Base-by-base conservation (phyloP, 2,888 invertebrate species). In the Lagria hirta region DNA sequence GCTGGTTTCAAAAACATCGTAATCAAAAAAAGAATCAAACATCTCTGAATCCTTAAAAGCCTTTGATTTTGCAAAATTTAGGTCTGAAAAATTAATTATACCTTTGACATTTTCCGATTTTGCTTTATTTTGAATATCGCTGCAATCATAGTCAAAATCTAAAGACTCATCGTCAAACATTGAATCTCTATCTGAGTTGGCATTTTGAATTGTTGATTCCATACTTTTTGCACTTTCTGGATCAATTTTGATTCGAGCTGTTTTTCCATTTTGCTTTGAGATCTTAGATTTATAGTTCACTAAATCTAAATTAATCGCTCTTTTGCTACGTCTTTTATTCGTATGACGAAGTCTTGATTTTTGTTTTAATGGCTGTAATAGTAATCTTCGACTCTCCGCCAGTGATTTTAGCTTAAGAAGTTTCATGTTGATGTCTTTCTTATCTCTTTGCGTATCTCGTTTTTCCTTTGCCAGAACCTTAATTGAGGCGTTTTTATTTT, bases 271-370 rank as follows among this genome's bases (percentile, higher is more conserved):
- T 17, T 5, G 15, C 10, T 33, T 22, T 12, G 36, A 20, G 26
- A 32, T 23, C 27, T 43, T 49, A 0, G 55, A 28, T 48, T 60
- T 62, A 29, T 51, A 37, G 15, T 64, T 61, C 6, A 68, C 45
- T 28, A 66, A 29, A 8, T 63, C 60, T 58, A 68, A 58, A 38
- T 68, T 68, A 18, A 69, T 67, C 22, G 61, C 64, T 15, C 66
- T 54, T 37, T 45, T 62, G 4, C 28, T 38, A 14, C 57, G 30
- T 5, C 33, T 37, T 43, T 26, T 29, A 42, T 24, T 34, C 5
- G 17, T 17, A 26, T 33, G 17, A 22, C 26, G 20, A 26, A 11
- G 20, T 38, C 24, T 11, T 5, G 6, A 27, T 42, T 21, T 13
- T 21, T 1, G 18, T 23, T 2, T 8, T 22, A 3, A 23, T 13